Base-by-base conservation (phyloP, 2,797 vertebrate genomes). In the Microctenopoma steveboyesi region DNA sequence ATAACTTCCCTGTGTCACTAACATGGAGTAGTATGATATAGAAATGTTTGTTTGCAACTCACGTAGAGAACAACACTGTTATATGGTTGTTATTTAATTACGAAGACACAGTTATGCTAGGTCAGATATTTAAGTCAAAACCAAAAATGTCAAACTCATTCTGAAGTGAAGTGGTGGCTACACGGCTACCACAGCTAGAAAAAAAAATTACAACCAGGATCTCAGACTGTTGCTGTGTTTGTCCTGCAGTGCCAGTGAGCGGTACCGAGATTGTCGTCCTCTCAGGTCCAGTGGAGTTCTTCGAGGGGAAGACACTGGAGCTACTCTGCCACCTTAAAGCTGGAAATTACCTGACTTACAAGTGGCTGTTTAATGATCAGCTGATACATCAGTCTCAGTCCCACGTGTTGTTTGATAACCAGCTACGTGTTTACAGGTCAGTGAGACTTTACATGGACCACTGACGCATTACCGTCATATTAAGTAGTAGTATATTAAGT, bases 291-390 rank as follows among this genome's bases (percentile, higher is more conserved):
- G 1, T 2, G 0, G 76, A 88, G 42, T 4, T 93, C 28, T 89
- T 81, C 51, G 89, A 91, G 43, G 88, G 84, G 7, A 12, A n/a
- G 1, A 27, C 1, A 0, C 54, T 93, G 67, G 35, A 82, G 43
- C 81, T 94, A 3, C 3, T 0, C 0, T 94, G 94, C 11, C 1
- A 5, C 0, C 10, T 78, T 16, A 3, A 0, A 0, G 33, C 43
- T 25, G 93, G 93, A 69, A 93, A 14, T 40, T 6, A 89, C 1
- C 70, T 92, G 4, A 89, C 71, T 48, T 94, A 85, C 63, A 22
- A 69, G 0, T 94, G 93, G 93, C 56, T 85, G 28, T 45, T 72
- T 51, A 74, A 91, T 15, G 64, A 40, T 15, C 50, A 0, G 1
- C 43, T 3, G 7, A 16, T 91, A 59, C 5, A 9, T 22, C 25